Conservation (phyloP, 92 coral and sea anemone species). For the Porites rus region DNA sequence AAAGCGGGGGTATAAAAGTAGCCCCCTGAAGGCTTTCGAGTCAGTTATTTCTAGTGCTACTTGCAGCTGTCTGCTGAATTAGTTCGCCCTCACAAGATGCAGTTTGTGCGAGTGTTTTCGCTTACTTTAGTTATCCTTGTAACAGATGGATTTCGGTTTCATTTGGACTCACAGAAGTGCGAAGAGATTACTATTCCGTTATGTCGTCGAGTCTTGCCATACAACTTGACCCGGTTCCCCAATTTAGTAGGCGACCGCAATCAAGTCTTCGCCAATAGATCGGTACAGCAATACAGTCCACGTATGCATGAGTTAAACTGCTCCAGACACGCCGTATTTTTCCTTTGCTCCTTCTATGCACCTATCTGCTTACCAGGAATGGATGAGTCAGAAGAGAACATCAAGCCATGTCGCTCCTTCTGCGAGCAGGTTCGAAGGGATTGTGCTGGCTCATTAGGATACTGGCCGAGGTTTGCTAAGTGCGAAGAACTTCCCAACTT, state of each 20-base stretch:
- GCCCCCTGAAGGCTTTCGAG: neutral
- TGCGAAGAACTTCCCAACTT: constrained; percentile 32
- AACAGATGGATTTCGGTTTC: constrained; percentile 23
- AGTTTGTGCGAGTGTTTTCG: neutral
- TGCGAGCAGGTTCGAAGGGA: constrained; percentile 19
- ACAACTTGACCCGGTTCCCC: constrained; percentile 44
- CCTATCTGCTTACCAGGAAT: constrained; percentile 42
- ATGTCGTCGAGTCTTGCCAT: constrained; percentile 27
- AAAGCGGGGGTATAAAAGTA: constrained; percentile 27
- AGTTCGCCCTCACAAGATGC: neutral
- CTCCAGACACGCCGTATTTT: constrained; percentile 37
- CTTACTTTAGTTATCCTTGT: constrained; percentile 2
- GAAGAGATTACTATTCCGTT: constrained; percentile 12
- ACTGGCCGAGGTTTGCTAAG: constrained; percentile 6
- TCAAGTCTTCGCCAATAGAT: constrained; percentile 17
- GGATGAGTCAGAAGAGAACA: neutral
- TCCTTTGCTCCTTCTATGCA: constrained; percentile 26
- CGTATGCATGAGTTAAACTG: neutral
- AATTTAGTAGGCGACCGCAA: constrained; percentile 11
- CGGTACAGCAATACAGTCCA: neutral
- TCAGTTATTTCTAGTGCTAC: too few species aligned
- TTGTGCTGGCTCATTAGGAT: neutral
- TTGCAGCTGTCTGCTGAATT: neutral
- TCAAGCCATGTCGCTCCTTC: constrained; percentile 42
- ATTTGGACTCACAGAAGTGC: neutral